Conservation (phyloP, 2,888 invertebrate species). For the Melangyna quadrimaculata region DNA sequence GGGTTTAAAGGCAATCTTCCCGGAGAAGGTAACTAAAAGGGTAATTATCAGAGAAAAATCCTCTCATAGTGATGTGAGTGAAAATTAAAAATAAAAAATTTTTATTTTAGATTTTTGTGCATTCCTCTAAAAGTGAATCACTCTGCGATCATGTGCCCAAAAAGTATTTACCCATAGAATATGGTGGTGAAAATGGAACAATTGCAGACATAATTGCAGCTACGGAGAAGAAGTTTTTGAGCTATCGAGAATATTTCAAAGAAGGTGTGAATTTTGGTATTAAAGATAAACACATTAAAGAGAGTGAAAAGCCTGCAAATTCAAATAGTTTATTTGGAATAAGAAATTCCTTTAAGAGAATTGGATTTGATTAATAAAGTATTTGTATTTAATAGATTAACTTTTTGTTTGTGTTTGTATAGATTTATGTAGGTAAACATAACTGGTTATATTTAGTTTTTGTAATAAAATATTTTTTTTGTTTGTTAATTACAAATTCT, state of each 20-base stretch:
- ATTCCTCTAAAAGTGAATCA: conserved; percentile 83
- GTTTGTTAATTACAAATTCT: conserved; percentile 7
- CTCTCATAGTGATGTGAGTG: neutral
- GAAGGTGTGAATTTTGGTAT: conserved; percentile 77
- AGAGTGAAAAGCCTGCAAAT: conserved; percentile 57
- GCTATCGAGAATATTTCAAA: conserved; percentile 75
- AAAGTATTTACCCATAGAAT: conserved; percentile 84
- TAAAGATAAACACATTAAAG: conserved; percentile 76
- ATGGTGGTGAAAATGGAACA: conserved; percentile 84
- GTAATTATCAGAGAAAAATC: conserved; percentile 79
- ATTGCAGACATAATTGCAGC: conserved; percentile 73
- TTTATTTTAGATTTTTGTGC: conserved; percentile 82
- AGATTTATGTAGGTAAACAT: neutral
- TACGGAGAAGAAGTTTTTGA: conserved; percentile 49
- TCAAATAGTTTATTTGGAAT: conserved; percentile 77
- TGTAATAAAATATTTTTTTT: neutral
- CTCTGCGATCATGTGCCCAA: conserved; percentile 84
- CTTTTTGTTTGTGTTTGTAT: neutral
- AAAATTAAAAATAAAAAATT: neutral
- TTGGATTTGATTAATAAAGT: conserved; percentile 77
- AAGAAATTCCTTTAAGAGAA: conserved; percentile 78
- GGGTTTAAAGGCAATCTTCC: conserved; percentile 84
- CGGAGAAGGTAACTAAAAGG: conserved; percentile 84
- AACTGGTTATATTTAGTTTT: neutral
- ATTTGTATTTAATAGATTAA: no score